Conservation (phyloP, 2,113 vertebrate species). For the Notarius quadriscutis region DNA sequence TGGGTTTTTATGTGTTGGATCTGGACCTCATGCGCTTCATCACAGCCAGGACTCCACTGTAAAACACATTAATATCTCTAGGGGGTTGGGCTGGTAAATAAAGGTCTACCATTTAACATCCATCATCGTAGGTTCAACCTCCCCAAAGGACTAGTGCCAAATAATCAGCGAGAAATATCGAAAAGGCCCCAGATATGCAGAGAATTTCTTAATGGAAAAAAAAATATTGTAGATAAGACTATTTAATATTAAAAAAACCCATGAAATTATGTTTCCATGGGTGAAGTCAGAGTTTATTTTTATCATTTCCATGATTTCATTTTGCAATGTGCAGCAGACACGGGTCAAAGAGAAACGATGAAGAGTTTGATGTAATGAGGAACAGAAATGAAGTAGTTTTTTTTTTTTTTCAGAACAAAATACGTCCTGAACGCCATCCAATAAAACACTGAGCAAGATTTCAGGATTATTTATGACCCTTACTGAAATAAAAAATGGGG, state of each 20-base stretch:
- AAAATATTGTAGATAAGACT: background rate
- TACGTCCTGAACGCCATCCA: background rate
- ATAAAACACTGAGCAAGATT: background rate
- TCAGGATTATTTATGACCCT: slow-evolving; percentile 15
- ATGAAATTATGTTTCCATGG: background rate
- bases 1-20: slow-evolving; percentile 17
- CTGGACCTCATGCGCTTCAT: background rate
- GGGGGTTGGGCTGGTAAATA: background rate
- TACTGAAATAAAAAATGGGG: background rate
- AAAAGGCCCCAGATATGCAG: background rate
- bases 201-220: background rate
- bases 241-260: background rate
- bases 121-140: background rate
- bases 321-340: background rate
- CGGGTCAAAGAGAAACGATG: background rate
- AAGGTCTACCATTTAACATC: background rate
- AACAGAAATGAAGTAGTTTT: background rate
- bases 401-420: background rate
- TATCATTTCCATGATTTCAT: background rate
- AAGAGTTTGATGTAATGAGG: background rate
- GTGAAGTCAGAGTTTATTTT: background rate
- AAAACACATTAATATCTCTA: background rate
- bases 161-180: background rate
- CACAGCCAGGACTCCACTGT: background rate
- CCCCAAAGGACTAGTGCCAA: background rate